Evolutionary conservation across 1,140 invertebrate genomes (phyloP).

Genomic region (Calephelis nemesis): DNA sequence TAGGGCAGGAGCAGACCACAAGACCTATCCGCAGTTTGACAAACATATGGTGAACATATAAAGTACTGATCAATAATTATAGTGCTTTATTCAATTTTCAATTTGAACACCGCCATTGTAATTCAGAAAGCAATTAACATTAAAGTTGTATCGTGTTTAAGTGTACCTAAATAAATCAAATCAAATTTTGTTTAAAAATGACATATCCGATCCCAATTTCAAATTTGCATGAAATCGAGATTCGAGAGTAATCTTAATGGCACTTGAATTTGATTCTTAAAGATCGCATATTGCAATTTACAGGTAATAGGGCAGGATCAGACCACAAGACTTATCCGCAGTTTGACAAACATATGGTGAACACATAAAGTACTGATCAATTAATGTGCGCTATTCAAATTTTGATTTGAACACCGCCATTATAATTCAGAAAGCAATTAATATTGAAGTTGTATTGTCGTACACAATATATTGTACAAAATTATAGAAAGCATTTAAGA

Average conservation of each 20-base stretch:
- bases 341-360: slow-evolving; percentile 1
- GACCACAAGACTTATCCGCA: background rate
- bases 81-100: slow-evolving; percentile 4
- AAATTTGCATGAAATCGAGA: too few relatives aligned
- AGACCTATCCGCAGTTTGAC: background rate
- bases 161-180: too few relatives aligned
- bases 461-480: background rate
- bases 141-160: background rate
- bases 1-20: too few relatives aligned
- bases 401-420: slow-evolving; percentile 1
- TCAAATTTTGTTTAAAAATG: too few relatives aligned
- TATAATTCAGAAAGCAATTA: slow-evolving; percentile 12
- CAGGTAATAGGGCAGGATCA: too few relatives aligned
- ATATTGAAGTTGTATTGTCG: slow-evolving; percentile 6
- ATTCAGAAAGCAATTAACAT: slow-evolving; percentile 13
- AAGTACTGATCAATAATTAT: slow-evolving; percentile 15
- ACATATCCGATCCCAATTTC: too few relatives aligned
- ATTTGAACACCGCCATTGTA: background rate
- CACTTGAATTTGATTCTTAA: too few relatives aligned
- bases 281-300: too few relatives aligned
- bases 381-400: slow-evolving; percentile 10
- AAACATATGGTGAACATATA: background rate
- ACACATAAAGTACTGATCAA: slow-evolving; percentile 4
- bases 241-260: too few relatives aligned
- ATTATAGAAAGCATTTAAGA: slow-evolving; percentile 1